These are phyloP conservation scores for Rhodinocichla rosea DNA, from an alignment of 2,113 vertebrate genomes.

Conservation along the genomic window DNA sequence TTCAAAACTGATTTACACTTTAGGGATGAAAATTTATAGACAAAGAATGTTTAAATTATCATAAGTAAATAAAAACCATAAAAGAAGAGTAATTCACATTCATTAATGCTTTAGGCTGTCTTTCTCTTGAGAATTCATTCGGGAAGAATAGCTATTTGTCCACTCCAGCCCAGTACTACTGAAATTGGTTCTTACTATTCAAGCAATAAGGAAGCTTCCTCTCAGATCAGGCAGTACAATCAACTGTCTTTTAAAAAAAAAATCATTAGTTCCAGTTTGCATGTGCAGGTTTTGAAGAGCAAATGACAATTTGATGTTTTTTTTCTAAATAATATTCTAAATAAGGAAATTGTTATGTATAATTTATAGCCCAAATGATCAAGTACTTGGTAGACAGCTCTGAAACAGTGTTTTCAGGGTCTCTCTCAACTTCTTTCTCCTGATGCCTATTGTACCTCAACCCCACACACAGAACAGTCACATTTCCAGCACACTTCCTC, in stretches of 20 bases:
- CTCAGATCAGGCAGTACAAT: neutral
- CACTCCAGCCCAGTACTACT: neutral
- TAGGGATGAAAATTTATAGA: neutral
- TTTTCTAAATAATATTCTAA: neutral
- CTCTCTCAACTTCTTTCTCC: neutral
- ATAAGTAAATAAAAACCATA: neutral
- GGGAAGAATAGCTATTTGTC: neutral
- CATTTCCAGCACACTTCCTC: neutral
- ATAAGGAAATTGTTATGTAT: neutral
- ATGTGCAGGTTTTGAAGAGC: neutral
- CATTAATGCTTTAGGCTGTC: neutral
- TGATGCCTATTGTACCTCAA: neutral
- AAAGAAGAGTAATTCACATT: neutral
- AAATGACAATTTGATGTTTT: neutral
- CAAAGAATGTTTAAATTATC: neutral
- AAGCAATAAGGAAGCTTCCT: neutral
- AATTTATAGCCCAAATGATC: neutral
- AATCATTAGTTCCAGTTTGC: neutral
- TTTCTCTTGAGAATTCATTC: neutral
- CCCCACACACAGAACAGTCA: neutral
- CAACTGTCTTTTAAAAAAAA: neutral
- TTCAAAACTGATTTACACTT: constrained; percentile 2
- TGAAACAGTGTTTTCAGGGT: neutral
- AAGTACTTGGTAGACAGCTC: neutral
- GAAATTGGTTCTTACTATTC: neutral